These are phyloP conservation scores for Cheumatopsyche charites DNA, from an alignment of 1,140 invertebrate species.

Conservation along the genomic window DNA sequence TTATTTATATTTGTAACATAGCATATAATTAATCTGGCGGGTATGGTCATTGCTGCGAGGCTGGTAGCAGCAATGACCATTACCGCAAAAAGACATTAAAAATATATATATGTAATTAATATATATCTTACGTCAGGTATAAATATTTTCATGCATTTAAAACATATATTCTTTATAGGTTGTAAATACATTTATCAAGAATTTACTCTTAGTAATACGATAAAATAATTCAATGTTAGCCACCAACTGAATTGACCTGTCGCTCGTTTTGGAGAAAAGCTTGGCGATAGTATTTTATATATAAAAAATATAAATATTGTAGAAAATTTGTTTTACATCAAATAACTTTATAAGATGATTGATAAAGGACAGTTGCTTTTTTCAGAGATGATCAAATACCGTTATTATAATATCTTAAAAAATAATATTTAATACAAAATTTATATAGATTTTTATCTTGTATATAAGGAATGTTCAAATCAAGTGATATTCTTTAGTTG, in stretches of 20 bases:
- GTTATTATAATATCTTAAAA: too few species aligned
- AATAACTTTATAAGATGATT: too few species aligned
- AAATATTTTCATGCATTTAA: slow-evolving; percentile 46
- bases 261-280: slow-evolving; percentile 22
- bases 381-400: too few species aligned
- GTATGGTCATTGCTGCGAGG: slow-evolving; percentile 44
- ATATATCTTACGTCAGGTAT: slow-evolving; percentile 43
- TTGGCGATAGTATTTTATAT: slow-evolving; percentile 17
- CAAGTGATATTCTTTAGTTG: too few species aligned
- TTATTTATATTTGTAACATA: slow-evolving; percentile 28
- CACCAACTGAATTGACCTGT: slow-evolving; percentile 43
- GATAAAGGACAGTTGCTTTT: too few species aligned
- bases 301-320: slow-evolving; percentile 28
- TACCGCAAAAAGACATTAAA: slow-evolving; percentile 45
- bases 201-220: slow-evolving; percentile 42
- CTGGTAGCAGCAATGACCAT: slow-evolving; percentile 44
- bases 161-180: slow-evolving; percentile 22
- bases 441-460: too few species aligned
- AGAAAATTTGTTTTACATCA: slow-evolving; percentile 10
- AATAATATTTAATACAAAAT: too few species aligned
- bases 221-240: slow-evolving; percentile 42
- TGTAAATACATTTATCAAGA: slow-evolving; percentile 45
- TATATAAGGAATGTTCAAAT: too few species aligned
- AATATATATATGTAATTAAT: slow-evolving; percentile 35
- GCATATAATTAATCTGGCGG: slow-evolving; percentile 45